Base-by-base conservation (phyloP, 2,113 vertebrate genomes). In the Camelus bactrianus region DNA sequence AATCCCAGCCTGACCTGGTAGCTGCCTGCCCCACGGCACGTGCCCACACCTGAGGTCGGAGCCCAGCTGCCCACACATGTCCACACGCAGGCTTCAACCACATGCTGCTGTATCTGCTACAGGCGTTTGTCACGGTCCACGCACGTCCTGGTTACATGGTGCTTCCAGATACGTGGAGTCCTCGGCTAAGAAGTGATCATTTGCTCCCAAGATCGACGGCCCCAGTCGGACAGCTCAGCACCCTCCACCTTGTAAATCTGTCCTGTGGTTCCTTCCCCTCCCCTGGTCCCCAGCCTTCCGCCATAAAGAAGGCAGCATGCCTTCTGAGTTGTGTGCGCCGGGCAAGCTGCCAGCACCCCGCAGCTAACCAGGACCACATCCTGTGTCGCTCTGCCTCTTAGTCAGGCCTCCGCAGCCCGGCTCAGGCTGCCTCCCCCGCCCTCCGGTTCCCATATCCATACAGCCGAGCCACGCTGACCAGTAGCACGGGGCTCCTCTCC, bases 391-490 rank as follows among this genome's bases (percentile, higher is more conserved):
- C 89, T 89, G 30, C 83, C 17, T 94, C 97, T 98, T 96, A 98
- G 91, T 97, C 93, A 98, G 96, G 97, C 96, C 97, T 95, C 79
- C 35, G 70, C 58, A 69, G 76, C 69, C 12, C 89, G 46, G 80
- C 97, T 97, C 91, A 70, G 42, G 95, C 95, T 96, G 83, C 95
- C 98, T 84, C 97, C 97, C 97, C 86, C 46, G 60, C 96, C 90
- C 97, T 94, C 30, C 8, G 1, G 77, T 70, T 58, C 38, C 80
- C 48, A 28, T 6, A 3, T 10, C 82, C 67, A 14, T 3, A 22
- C 52, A 52, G 32, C 82, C 0, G 2, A 70, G 60, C 60, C 24
- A n/a, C 62, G 20, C 24, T 0, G 38, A 6, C 46, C n/a, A 6
- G 15, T 54, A 42, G 60, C n/a, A 19, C 15, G 17, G 15, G 26